Evolutionary conservation across 2,888 invertebrate species (phyloP), one percentile per base, ranked within the genome.

Genomic region (Abscondita cerata): DNA sequence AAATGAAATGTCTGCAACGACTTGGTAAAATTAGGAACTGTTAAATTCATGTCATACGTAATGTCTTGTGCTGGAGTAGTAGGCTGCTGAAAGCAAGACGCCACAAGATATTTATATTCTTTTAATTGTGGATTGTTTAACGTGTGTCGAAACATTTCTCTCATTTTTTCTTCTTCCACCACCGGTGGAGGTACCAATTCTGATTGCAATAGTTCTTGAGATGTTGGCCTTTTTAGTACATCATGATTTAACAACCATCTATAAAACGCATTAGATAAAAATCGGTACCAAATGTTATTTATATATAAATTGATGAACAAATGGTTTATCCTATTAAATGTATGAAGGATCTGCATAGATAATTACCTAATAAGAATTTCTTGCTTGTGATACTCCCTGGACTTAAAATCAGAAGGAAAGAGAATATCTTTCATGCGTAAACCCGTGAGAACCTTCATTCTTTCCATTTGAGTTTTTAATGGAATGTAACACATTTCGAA

Each of bases 401-500:
- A 83, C 2, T 81, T 79, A 75, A 93, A 91, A 66, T 87, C 86
- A 0, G 84, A 76, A 0, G 96, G 96, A 69, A 97, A 84, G 2
- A 82, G 74, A 8, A 93, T 86, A 12, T 90, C 87, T 46, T 87
- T 84, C 9, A 82, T 83, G 52, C 98, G 83, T 33, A 98, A 76
- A 55, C 88, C 87, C 0, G 86, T 83, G 33, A 99, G 83, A 2
- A 95, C 86, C 71, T 88, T 86, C 13, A 90, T 89, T 62, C 98
- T 83, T 79, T 98, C 98, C 93, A 96, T 97, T 34, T 88, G 90
- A 0, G 97, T 98, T 0, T 83, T 82, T 44, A 96, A 83, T 0
- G 95, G 91, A 12, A 87, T 89, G 76, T 93, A 93, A 72, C 92
- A 93, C 97, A 99, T 98, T 83, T 96, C 96, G 74, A 96, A 97